Percentiles rank a stretch among this genome's conserved stretches.
These are phyloP conservation scores for Bungarus multicinctus DNA, from an alignment of 2,113 vertebrate genomes.

Conservation along the genomic window DNA sequence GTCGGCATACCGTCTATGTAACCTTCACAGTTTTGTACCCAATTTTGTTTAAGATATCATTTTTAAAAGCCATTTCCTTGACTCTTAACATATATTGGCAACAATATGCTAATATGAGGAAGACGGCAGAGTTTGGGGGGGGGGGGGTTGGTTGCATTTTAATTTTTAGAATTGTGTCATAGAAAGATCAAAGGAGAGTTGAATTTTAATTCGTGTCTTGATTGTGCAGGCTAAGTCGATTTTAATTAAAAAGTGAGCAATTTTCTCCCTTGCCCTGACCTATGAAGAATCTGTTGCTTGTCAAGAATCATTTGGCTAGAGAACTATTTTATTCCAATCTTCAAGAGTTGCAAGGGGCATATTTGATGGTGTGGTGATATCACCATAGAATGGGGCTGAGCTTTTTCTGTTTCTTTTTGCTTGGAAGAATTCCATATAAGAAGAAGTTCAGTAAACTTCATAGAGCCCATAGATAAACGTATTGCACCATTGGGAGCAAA, in stretches of 20 bases:
- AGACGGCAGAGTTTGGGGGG: background rate
- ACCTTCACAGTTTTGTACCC: background rate
- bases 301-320: background rate
- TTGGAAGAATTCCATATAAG: background rate
- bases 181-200: background rate
- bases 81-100: background rate
- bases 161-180: background rate
- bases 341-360: background rate
- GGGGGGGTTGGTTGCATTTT: background rate
- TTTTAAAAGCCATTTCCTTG: background rate
- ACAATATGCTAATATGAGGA: background rate
- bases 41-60: background rate
- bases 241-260: background rate
- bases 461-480: background rate
- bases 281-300: background rate
- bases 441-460: background rate
- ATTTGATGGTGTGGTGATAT: background rate
- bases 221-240: background rate
- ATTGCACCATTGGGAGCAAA: background rate
- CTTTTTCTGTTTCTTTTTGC: background rate
- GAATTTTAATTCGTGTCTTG: background rate
- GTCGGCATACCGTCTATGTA: background rate
- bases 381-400: background rate
- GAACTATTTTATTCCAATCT: background rate
- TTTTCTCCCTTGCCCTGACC: background rate